Evolutionary conservation across 2,797 vertebrate species (phyloP).

Genomic region (Setipinna tenuifilis): DNA sequence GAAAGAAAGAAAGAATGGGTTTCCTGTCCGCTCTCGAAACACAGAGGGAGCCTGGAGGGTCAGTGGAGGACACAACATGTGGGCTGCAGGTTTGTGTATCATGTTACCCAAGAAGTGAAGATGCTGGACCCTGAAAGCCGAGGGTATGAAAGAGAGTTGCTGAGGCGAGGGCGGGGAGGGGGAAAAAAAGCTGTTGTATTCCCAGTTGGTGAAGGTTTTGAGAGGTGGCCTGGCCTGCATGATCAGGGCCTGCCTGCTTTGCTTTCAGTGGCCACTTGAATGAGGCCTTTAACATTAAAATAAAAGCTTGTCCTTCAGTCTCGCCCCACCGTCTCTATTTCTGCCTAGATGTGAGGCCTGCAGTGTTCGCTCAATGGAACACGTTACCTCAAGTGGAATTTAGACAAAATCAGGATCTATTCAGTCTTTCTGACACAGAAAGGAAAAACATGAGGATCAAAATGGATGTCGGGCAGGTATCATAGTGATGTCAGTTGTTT

Average conservation of each 20-base stretch:
- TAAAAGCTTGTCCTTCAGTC: not conserved
- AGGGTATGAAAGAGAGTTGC: not conserved
- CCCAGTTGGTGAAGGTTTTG: not conserved
- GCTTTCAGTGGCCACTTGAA: not conserved
- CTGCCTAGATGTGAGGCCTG: not conserved
- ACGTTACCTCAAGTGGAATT: not conserved
- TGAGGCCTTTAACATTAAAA: not conserved
- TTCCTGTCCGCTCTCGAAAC: not conserved
- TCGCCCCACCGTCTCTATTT: not conserved
- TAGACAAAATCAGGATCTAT: not conserved
- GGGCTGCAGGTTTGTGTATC: slow-evolving; percentile 12
- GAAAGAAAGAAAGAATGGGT: not conserved
- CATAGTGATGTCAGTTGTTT: too few species aligned
- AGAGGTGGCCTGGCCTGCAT: not conserved
- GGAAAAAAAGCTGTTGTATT: not conserved
- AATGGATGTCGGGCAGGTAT: too few species aligned
- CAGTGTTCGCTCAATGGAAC: not conserved
- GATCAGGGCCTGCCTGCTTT: not conserved
- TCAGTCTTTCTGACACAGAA: not conserved
- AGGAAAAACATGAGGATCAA: too few species aligned
- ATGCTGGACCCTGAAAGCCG: slow-evolving; percentile 19
- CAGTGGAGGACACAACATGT: slow-evolving; percentile 1
- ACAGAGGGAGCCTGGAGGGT: not conserved
- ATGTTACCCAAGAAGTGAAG: not conserved
- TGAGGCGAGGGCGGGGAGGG: not conserved